Evolutionary conservation across 1,140 invertebrate species (phyloP), one percentile per base, ranked within the genome.

Genomic region (Drosophila nigromelanica): DNA sequence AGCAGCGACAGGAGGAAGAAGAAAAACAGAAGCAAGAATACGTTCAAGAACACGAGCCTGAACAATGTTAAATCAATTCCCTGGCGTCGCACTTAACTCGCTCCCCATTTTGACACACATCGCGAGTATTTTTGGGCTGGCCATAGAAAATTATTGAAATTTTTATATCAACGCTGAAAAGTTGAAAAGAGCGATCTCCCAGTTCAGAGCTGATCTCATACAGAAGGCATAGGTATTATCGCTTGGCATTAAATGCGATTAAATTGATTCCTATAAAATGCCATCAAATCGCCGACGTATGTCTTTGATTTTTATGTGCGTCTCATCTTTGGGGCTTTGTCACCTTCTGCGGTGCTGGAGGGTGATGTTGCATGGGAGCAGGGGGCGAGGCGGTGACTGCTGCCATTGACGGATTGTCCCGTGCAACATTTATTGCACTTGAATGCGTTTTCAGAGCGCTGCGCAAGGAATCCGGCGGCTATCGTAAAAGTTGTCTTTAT

Each of bases 401-500:
- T 35, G 58, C 24, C 58, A 68, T 68, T 87, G 82, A 86, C 82
- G 82, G 67, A 86, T 81, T 86, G 78, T 76, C 14, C 61, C 61
- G 30, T 52, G 68, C 78, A 80, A 87, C 72, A 89, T 87, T 87
- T 87, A 87, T 86, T 79, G 82, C 82, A 85, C 68, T 83, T 83
- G 76, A 83, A 82, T 76, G 69, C 63, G 73, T 62, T 62, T 72
- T 47, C 63, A 59, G 15, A 14, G 33, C 21, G 30, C 12, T 30
- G 18, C 35, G 24, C 37, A 52, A 51, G 24, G 52, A 62, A 71
- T 71, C 67, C 60, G 59, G 39, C 37, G 63, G 72, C 68, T 51
- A 56, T 89, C 83, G 80, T 87, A 82, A 87, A 87, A 79, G 73
- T 68, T 83, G 79, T 80, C 89, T 87, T 89, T 87, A 89, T 87